Evolutionary conservation across 2,797 vertebrate species (phyloP), one percentile per base, ranked within the genome.

Genomic region (Peromyscus nudipes): DNA sequence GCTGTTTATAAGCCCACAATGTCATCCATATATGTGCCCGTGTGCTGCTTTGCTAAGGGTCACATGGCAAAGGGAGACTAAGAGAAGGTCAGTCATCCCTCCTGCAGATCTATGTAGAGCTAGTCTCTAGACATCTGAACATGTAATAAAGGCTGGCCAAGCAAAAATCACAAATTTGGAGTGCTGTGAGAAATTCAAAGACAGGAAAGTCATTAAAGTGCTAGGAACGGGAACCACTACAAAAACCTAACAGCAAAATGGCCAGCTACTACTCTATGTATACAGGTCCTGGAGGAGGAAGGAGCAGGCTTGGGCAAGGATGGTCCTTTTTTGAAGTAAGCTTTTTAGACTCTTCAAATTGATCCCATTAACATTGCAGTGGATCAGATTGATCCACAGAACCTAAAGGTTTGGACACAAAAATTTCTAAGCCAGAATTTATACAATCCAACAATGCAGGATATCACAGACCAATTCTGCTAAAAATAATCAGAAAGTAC

Each of bases 181-280:
- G 31, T 31, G 11, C 60, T 65, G 27, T 76, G 40, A 96, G 60
- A 94, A 95, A 92, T 55, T 95, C 37, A 93, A 95, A 97, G 64
- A 93, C 3, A 93, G 80, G 37, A 76, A 96, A 37, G 37, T 37
- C 75, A 86, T 55, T 86, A 64, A 85, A 92, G 67, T 95, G 62
- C 49, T 73, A 52, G 29, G 82, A 90, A 5, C 65, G 21, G 57
- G 17, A 81, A 69, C 81, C 62, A 67, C 13, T 79, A 82, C 76
- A 89, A 90, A 97, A 93, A 43, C 19, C 25, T 13, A n/a, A 2
- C 43, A 11, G 90, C 76, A 96, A 92, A 96, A 95, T 46, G 60
- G 62, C n/a, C 13, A 97, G 40, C 60, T 96, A 52, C n/a, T 93
- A 29, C 19, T 31, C 52, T n/a, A 82, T 14, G 25, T 31, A 69